Evolutionary conservation across 2,797 vertebrate species (phyloP).

Genomic region (Cyclura pinguis): DNA sequence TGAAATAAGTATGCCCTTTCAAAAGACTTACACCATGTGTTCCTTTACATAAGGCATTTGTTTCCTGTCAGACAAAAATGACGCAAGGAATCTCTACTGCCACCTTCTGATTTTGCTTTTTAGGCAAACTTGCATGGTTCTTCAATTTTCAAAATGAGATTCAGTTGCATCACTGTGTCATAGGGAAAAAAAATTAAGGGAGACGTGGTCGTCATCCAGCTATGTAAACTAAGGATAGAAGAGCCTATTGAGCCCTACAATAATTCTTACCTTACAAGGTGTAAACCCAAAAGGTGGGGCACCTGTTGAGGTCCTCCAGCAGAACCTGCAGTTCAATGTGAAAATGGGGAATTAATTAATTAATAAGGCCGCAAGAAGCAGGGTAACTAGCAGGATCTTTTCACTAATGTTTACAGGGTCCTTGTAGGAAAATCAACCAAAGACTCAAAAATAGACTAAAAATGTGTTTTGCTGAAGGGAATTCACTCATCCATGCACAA

Average conservation of each 20-base stretch:
- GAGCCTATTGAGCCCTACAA: background rate
- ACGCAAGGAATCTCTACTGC: conserved; percentile 79
- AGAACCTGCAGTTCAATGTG: no score
- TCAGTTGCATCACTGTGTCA: background rate
- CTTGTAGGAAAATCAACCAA: no score
- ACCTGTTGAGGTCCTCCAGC: no score
- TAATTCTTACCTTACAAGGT: background rate
- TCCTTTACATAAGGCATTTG: conserved; percentile 41
- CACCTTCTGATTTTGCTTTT: conserved; percentile 74
- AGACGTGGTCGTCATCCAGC: background rate
- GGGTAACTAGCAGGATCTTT: no score
- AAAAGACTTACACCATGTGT: conserved; percentile 52
- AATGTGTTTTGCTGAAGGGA: no score
- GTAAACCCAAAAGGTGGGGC: no score
- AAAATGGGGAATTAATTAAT: no score
- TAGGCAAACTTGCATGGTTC: background rate
- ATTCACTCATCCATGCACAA: no score
- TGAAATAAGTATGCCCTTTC: conserved; percentile 68
- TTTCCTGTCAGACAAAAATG: conserved; percentile 36
- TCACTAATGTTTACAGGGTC: no score
- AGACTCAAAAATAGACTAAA: no score
- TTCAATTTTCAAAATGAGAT: conserved; percentile 23
- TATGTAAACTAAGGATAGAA: conserved; percentile 30
- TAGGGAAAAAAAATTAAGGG: background rate
- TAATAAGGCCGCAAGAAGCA: no score